A percentile compares a stretch with the other conserved stretches of the same genome.
phyloP scores from a whole-genome alignment of 2,888 invertebrate species.

The Aproaerema taeniolella region DNA sequence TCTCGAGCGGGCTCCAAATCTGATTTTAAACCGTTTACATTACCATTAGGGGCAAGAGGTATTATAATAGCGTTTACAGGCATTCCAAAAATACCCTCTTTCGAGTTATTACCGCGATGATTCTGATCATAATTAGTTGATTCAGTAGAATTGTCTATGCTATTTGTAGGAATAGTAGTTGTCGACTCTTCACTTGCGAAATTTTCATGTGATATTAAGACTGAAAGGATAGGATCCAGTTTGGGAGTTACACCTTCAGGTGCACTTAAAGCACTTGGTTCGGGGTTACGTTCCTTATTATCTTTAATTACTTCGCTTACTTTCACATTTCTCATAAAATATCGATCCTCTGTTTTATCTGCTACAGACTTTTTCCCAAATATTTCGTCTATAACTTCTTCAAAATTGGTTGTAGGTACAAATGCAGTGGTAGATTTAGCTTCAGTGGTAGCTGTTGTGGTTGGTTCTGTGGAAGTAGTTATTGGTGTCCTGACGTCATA shows the following conservation, averaged over 20 bases:
- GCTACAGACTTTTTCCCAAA: too few species aligned
- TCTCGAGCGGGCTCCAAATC: too few species aligned
- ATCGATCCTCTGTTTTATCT: neutral
- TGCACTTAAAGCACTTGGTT: neutral
- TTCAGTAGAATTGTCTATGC: neutral
- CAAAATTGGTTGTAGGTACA: too few species aligned
- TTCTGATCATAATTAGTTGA: too few species aligned
- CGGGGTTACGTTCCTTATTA: too few species aligned
- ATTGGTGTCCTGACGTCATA: neutral
- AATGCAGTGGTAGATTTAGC: too few species aligned
- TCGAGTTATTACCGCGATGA: too few species aligned
- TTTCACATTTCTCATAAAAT: conserved; percentile 5
- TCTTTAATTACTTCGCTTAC: neutral
- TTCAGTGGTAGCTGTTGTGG: neutral
- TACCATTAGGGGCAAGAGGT: too few species aligned
- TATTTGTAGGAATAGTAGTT: neutral
- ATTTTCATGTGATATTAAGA: neutral
- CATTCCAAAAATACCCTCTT: too few species aligned
- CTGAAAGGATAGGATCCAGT: neutral
- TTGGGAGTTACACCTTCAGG: neutral
- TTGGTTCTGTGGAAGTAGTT: neutral
- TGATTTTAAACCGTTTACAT: too few species aligned
- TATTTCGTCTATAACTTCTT: too few species aligned
- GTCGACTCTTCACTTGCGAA: neutral
- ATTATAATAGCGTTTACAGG: too few species aligned